Base-by-base conservation (phyloP, 1,140 invertebrate genomes). In the Drosophila simulans region DNA sequence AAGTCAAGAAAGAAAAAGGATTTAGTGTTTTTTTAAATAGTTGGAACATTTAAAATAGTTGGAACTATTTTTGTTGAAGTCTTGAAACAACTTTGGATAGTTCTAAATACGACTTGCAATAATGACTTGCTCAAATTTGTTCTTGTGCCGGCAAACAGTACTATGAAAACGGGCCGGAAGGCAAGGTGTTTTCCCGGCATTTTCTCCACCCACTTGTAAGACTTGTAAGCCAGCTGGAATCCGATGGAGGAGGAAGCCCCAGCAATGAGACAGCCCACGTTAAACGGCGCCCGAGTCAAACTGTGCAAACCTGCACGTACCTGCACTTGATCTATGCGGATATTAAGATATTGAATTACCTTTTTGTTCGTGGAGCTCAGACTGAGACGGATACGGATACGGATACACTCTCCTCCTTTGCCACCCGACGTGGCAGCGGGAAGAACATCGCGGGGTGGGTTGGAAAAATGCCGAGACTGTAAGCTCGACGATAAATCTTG, bases 261-360 rank as follows among this genome's bases (percentile, higher is more conserved):
- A 72, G 59, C 45, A 88, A 79, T 77, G 79, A 57, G 48, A 45
- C 69, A 64, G 59, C 49, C 57, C 57, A 86, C 60, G 78, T 64
- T 88, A 85, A 85, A 82, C 83, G 83, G 82, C 83, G 83, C 84
- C 83, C 79, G 37, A 88, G 83, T 88, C 83, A 88, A 88, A 76
- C 83, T 88, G 83, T 64, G 79, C 83, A 79, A 88, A 88, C 83
- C 83, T 88, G 84, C 83, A 88, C 83, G 83, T 88, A 88, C 83
- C 84, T 88, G 83, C 83, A 88, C 83, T 88, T 88, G 83, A 88
- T 88, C 83, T 88, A 88, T 88, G 83, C 84, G 83, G 83, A 88
- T 88, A 88, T 88, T 88, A 89, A 88, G 83, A 88, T 88, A 88
- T 88, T 88, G 84, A 88, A 88, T 88, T 88, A 88, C 83, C 84